phyloP scores from a whole-genome alignment of 2,888 invertebrate species.

The Torymus tubicola region DNA sequence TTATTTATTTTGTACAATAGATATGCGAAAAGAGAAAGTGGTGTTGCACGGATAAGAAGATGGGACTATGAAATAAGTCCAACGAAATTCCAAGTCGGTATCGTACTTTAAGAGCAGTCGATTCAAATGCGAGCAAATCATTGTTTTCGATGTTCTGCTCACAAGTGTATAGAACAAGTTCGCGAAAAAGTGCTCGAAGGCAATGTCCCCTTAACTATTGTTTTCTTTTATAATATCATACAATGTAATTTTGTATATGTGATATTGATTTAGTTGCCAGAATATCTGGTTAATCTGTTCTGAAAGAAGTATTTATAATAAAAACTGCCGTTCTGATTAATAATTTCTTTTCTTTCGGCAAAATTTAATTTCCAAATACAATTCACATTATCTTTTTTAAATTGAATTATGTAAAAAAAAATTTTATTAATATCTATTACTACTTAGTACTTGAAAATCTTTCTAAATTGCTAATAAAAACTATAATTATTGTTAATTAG shows the following conservation, averaged over 20 bases:
- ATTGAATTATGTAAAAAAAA: conserved; percentile 21
- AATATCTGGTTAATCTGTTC: conserved; percentile 52
- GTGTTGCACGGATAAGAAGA: conserved; percentile 36
- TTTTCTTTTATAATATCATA: conserved; percentile 58
- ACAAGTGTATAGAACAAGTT: conserved; percentile 55
- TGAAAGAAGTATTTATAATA: conserved; percentile 56
- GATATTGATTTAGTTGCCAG: conserved; percentile 59
- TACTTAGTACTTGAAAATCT: conserved; percentile 15
- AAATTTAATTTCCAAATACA: conserved; percentile 11
- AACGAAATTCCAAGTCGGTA: conserved; percentile 54
- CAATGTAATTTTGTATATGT: conserved; percentile 59
- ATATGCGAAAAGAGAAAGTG: conserved; percentile 62
- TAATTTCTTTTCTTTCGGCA: conserved; percentile 32
- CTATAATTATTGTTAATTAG: neutral
- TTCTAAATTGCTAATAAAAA: conserved; percentile 9
- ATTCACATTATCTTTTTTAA: conserved; percentile 6
- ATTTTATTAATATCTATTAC: conserved; percentile 1
- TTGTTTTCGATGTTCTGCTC: conserved; percentile 48
- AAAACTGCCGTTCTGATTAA: conserved; percentile 51
- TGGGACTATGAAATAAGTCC: conserved; percentile 43
- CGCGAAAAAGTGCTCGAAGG: conserved; percentile 40
- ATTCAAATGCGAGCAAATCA: conserved; percentile 49
- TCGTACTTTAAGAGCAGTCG: conserved; percentile 54
- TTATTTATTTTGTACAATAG: conserved; percentile 70
- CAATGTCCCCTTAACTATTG: conserved; percentile 52